Base-by-base conservation (phyloP, 1,140 invertebrate genomes). In the Drosophila busckii region DNA sequence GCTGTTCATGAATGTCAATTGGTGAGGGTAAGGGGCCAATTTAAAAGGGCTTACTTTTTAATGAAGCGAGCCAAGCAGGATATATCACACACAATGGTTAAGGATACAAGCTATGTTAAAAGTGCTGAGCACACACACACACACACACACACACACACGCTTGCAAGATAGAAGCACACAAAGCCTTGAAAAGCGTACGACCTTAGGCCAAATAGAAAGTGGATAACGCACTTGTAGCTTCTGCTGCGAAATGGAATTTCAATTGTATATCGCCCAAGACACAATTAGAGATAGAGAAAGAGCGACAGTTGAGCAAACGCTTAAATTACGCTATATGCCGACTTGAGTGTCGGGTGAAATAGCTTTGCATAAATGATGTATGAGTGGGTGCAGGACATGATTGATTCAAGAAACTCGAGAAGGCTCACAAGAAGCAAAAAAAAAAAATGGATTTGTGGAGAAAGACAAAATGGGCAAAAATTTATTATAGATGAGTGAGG, bases 21-120 rank as follows among this genome's bases (percentile, higher is more conserved):
- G 68, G 50, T 54, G 40, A 13, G 12, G 59, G 45, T 15, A 41
- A 13, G 50, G 48, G 63, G 62, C 69, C 75, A 80, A 82, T 82
- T 83, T 71, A 78, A 78, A 78, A 71, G 73, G 71, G 59, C 71
- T 80, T 80, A 80, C 53, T 80, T 78, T 80, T 80, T 78, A 78
- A 78, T 78, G 68, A 78, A 78, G 71, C 67, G 62, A 64, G 53
- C 48, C 41, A 55, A 61, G 46, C 26, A 50, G 35, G 50, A 66
- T 50, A 32, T 28, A 60, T 20, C 25, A 52, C 32, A 41, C 23
- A 55, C 38, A 56, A 52, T 41, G 19, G 8, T 26, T 10, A 23
- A 32, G 20, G 17, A 32, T n/a, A 16, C 8, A 17, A 31, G 23
- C n/a, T 23, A 9, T 6, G 46, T 3, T 29, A 7, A 6, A 15